Base-by-base conservation (phyloP, 2,113 vertebrate species). In the Clarias gariepinus region DNA sequence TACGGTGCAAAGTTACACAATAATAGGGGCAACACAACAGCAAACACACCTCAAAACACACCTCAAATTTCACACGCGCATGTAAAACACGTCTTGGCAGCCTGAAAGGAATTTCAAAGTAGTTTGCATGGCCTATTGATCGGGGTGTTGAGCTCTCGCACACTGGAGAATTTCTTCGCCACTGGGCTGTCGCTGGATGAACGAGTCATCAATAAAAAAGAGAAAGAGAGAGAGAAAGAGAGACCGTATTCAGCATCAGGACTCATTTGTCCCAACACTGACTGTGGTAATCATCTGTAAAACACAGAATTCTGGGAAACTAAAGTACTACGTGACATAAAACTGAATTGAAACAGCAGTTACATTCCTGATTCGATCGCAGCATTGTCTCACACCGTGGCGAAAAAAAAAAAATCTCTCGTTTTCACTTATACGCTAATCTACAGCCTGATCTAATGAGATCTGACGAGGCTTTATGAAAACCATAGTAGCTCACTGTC, bases 281-380 rank as follows among this genome's bases (percentile, higher is more conserved):
- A 52, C 47, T 8, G 11, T 10, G 2, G 11, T 81, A 61, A 78
- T 36, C 78, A 23, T 61, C n/a, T 19, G 7, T 61, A 28, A 77
- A 55, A 16, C 3, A 57, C n/a, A 36, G 16, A 60, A 61, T 13
- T 15, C 19, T 36, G 23, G 3, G 21, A 53, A 16, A 61, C 36
- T 15, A 28, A 9, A 71, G 36, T 19, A 4, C 18, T 23, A 3
- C 2, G 10, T 33, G 30, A 58, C 28, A 47, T 64, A 47, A 41
- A 30, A 47, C 58, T 15, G 58, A 25, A 81, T 1, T 60, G 23
- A 60, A 36, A 81, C 53, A 73, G 30, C n/a, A 66, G 84, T 85
- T 85, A 57, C 18, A 55, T 47, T 33, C 84, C 84, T 86, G 30
- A 71, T 71, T 86, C 30, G 9, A 69, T 11, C 76, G 23, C 84